phyloP scores from a whole-genome alignment of 2,797 vertebrate species.

The Epinephelus awoara region DNA sequence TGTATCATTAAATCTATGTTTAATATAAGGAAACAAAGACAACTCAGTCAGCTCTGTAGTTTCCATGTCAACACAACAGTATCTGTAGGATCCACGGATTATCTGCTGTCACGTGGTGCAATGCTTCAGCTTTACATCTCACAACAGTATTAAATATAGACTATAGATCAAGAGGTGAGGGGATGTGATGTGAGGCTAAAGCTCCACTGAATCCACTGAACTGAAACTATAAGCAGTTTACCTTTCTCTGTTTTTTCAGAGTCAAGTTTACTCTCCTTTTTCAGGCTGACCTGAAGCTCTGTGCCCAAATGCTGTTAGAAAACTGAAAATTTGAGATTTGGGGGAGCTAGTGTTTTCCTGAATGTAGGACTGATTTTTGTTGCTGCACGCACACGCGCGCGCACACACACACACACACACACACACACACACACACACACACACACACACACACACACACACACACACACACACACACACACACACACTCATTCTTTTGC shows the following conservation, averaged over 20 bases:
- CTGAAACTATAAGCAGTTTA: constrained; percentile 12
- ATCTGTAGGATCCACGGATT: constrained; percentile 49
- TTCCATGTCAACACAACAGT: constrained; percentile 26
- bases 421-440: not conserved
- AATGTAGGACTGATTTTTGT: not conserved
- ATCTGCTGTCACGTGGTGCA: constrained; percentile 42
- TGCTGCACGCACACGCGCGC: not conserved
- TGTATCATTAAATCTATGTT: not conserved
- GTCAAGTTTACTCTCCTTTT: constrained; percentile 8
- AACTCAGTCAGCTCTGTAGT: constrained; percentile 1
- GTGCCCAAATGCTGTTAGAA: not conserved
- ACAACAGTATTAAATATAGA: constrained; percentile 51
- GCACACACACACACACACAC: not conserved
- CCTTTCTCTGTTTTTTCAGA: constrained; percentile 8
- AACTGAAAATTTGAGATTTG: not conserved
- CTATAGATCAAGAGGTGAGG: constrained; percentile 36
- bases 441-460: not conserved
- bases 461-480: not conserved
- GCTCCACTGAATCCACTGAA: constrained; percentile 11
- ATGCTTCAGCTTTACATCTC: constrained; percentile 44
- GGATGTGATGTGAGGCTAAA: constrained; percentile 26
- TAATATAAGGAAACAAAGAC: not conserved
- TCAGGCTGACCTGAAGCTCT: not conserved
- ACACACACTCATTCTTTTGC: not conserved
- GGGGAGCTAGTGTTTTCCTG: not conserved